phyloP scores from a whole-genome alignment of 2,797 vertebrate genomes.

The Schizothorax lantsangensis region DNA sequence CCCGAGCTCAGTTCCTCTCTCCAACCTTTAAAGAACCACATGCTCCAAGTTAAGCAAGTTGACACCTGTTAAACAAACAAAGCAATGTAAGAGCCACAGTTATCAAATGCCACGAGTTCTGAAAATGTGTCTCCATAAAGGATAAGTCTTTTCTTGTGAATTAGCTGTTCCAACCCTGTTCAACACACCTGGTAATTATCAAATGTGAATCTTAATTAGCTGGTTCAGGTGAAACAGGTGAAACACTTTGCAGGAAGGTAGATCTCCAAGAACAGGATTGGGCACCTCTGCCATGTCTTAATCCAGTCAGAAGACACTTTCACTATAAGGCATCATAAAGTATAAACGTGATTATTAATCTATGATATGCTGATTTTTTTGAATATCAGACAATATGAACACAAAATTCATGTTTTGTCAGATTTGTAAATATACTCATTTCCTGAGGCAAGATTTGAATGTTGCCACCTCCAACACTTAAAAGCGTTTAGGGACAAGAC shows the following conservation, averaged over 20 bases:
- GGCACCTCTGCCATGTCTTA: background rate
- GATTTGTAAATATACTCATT: too few species aligned
- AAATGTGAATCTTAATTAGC: background rate
- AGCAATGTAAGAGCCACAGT: slow-evolving; percentile 1
- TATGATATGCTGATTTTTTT: background rate
- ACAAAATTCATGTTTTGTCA: too few species aligned
- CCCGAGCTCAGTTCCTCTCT: too few species aligned
- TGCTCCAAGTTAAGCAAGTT: background rate
- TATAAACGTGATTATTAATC: background rate
- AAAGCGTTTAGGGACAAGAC: too few species aligned
- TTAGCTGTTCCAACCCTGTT: background rate
- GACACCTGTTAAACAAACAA: slow-evolving; percentile 1
- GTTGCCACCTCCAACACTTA: too few species aligned
- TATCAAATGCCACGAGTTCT: background rate
- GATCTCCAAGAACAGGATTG: background rate
- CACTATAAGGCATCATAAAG: background rate
- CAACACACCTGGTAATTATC: background rate
- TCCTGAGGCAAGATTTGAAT: slow-evolving; percentile 62
- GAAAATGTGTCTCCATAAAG: background rate
- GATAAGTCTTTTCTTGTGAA: background rate
- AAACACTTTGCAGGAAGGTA: background rate
- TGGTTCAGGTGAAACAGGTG: background rate
- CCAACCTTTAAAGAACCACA: background rate
- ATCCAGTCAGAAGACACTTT: background rate
- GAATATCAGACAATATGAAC: too few species aligned